Evolutionary conservation across 1,140 invertebrate species (phyloP), one percentile per base, ranked within the genome.

Genomic region (Armadillidium nasatum): DNA sequence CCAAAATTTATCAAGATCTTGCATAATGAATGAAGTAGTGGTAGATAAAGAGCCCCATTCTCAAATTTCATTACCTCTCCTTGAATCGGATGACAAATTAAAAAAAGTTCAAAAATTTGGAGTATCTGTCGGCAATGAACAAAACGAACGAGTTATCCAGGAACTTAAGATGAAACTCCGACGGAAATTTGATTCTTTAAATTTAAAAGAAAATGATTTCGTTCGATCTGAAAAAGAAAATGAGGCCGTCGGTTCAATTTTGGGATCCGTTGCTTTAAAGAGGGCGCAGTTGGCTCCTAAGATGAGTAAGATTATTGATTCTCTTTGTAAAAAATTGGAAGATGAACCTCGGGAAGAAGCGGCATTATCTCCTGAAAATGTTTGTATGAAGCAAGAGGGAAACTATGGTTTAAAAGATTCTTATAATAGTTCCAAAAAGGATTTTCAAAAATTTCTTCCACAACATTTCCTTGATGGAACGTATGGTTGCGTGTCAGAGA

Each of bases 111-210:
- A 80, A 44, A 80, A 78, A 70, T 46, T 80, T 13, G 81, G 81
- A 10, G 78, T 79, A 7, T 72, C 78, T 10, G 75, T 80, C 21
- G 79, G 79, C 22, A 78, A 75, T 21, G 78, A 67, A 44, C 78
- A 82, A 21, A 78, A 80, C 44, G 83, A 83, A 46, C 79, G 82
- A 45, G 82, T 83, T 82, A 83, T 83, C 45, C 81, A 80, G 0
- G 83, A 83, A 78, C 45, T 83, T 43, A 83, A 83, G 70, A 60
- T 80, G 0, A 83, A 83, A 43, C 68, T 83, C 54, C 79, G 79
- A 72, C 70, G 79, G 13, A 81, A 76, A 50, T 83, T 83, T 72
- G 78, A 76, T 44, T 33, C 71, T 10, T 67, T 50, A 22, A 72
- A 69, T 10, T 45, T 67, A n/a, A 67, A 76, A 50, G 75, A 79